These are phyloP conservation scores for Engystomops pustulosus DNA, from an alignment of 2,113 vertebrate genomes.

Conservation along the genomic window DNA sequence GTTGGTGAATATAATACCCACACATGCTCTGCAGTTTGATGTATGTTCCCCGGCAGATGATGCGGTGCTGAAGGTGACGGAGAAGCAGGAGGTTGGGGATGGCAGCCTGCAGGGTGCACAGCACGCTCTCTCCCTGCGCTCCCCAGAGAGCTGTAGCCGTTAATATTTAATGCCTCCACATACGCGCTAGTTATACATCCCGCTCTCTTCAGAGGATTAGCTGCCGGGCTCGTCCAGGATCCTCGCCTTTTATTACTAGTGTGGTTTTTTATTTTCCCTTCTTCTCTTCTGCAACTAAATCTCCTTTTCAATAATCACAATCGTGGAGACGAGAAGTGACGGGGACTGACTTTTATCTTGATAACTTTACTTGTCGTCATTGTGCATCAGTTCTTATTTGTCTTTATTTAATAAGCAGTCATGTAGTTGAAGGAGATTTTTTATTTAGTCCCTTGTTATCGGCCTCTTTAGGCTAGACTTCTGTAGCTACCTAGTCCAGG, in stretches of 20 bases:
- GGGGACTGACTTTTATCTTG: constrained; percentile 28
- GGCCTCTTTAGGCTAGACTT: too few species aligned
- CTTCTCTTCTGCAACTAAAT: constrained; percentile 8
- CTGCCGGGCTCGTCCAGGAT: constrained; percentile 62
- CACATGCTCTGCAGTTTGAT: constrained; percentile 30
- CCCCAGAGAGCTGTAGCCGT: constrained; percentile 67
- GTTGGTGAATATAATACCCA: not conserved
- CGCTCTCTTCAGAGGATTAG: constrained; percentile 64
- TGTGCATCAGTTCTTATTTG: not conserved
- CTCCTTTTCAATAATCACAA: constrained; percentile 42
- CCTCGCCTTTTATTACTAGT: constrained; percentile 62
- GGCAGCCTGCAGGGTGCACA: constrained; percentile 55
- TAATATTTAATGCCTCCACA: constrained; percentile 70
- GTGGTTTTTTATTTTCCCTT: constrained; percentile 45
- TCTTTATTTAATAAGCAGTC: constrained; percentile 3
- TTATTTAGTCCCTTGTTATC: too few species aligned
- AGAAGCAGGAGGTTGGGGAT: constrained; percentile 15
- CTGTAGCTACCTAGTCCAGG: too few species aligned
- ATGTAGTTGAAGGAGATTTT: too few species aligned
- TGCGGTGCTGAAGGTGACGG: constrained; percentile 10
- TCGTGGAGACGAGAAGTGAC: not conserved
- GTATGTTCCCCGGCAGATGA: constrained; percentile 30
- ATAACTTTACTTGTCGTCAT: constrained; percentile 20
- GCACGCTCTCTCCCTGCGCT: constrained; percentile 67
- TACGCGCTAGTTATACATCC: constrained; percentile 66